Percentiles rank a stretch among this genome's conserved stretches.
Evolutionary conservation across 2,888 invertebrate genomes (phyloP).

Genomic region (Nomada hirtipes): DNA sequence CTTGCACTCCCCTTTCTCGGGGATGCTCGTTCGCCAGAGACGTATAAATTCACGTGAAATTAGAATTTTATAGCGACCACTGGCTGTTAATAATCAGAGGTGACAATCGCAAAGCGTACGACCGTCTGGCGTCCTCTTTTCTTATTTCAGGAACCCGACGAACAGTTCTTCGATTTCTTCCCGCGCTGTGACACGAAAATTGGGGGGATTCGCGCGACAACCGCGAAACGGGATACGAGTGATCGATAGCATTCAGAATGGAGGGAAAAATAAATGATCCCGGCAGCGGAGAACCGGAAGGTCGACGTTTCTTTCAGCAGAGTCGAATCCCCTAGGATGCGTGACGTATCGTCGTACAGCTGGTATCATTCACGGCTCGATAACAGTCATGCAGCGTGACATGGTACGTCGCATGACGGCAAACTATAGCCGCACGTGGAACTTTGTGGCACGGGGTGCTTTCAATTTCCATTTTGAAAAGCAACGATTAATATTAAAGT

Average conservation of each 20-base stretch:
- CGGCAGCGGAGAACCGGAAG: slow-evolving; percentile 32
- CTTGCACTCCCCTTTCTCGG: slow-evolving; percentile 42
- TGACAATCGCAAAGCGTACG: too few relatives aligned
- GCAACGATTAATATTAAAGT: slow-evolving; percentile 32
- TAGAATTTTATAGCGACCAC: slow-evolving; percentile 1
- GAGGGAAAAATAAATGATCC: slow-evolving; percentile 66
- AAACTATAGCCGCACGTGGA: slow-evolving; percentile 18
- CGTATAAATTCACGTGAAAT: slow-evolving; percentile 5
- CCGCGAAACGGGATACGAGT: background rate
- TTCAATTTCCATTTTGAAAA: slow-evolving; percentile 25
- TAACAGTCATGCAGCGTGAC: slow-evolving; percentile 56
- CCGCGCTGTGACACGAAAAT: slow-evolving; percentile 26
- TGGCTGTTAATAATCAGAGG: slow-evolving; percentile 1
- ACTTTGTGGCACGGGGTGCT: background rate
- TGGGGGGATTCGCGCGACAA: slow-evolving; percentile 28
- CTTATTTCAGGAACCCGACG: too few relatives aligned
- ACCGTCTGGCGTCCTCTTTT: background rate
- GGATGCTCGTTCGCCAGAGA: slow-evolving; percentile 2
- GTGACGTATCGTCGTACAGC: slow-evolving; percentile 62
- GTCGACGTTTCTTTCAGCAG: slow-evolving; percentile 53
- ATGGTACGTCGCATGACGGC: slow-evolving; percentile 44
- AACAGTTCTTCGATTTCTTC: too few relatives aligned
- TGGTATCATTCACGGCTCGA: slow-evolving; percentile 62
- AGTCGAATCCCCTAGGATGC: slow-evolving; percentile 30
- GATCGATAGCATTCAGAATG: slow-evolving; percentile 61